Evolutionary conservation across 2,888 invertebrate species (phyloP).

Genomic region (Ennomos quercinarius): DNA sequence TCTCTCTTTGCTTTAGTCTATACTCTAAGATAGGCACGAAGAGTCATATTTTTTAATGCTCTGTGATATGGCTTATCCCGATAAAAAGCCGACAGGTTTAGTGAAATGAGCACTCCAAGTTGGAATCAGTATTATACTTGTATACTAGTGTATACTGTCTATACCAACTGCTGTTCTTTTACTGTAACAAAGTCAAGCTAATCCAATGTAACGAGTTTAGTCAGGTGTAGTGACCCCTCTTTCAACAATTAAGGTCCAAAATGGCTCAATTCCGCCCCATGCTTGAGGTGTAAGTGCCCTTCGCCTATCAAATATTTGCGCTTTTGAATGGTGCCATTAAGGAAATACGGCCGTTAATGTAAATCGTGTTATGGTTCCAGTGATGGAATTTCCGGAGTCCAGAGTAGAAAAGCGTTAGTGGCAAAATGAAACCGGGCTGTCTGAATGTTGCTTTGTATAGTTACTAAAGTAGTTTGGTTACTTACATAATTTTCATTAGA

Average conservation of each 20-base stretch:
- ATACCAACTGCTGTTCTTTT: no score
- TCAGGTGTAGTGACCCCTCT: conserved; percentile 60
- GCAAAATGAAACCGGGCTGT: conserved; percentile 10
- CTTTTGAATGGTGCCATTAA: conserved; percentile 39
- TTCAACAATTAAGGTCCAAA: conserved; percentile 50
- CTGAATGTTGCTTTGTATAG: conserved; percentile 12
- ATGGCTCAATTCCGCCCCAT: conserved; percentile 46
- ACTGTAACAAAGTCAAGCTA: conserved; percentile 42
- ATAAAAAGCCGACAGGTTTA: no score
- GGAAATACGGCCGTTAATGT: conserved; percentile 39
- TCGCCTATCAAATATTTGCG: conserved; percentile 43
- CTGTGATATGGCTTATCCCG: no score
- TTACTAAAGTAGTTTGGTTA: no score
- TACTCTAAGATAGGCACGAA: no score
- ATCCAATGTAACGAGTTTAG: conserved; percentile 55
- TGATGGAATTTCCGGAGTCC: conserved; percentile 23
- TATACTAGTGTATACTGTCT: no score
- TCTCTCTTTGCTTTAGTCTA: no score
- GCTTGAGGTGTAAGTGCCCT: conserved; percentile 33
- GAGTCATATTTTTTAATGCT: no score
- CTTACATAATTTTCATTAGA: no score
- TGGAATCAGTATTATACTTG: no score
- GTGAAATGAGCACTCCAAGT: no score
- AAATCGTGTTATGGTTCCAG: conserved; percentile 26
- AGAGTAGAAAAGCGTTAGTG: conserved; percentile 9